Percentiles rank a stretch among this genome's conserved stretches.
These are phyloP conservation scores for Artemia sinica DNA, from an alignment of 2,888 invertebrate genomes.

Conservation along the genomic window DNA sequence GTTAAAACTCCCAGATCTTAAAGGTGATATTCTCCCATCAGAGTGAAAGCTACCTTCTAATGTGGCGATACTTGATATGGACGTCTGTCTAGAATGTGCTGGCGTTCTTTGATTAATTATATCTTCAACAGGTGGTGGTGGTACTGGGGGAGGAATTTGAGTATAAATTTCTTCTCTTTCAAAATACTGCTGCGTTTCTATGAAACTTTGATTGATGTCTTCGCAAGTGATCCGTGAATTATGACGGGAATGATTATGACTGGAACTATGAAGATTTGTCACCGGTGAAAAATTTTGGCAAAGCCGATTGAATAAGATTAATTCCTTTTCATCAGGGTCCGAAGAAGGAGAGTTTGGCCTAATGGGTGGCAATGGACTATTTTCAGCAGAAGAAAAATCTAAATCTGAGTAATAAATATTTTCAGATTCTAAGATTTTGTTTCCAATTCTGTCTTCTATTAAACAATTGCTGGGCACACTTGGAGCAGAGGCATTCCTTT, in stretches of 20 bases:
- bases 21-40: not conserved
- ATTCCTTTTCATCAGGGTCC: slow-evolving; percentile 8
- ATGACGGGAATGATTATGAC: not conserved
- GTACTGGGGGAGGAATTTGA: not conserved
- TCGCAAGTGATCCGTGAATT: not conserved
- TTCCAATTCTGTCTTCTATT: not conserved
- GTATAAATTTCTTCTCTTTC: slow-evolving; percentile 13
- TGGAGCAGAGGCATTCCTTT: slow-evolving; percentile 8
- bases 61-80: not conserved
- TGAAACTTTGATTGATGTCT: not conserved
- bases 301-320: slow-evolving; percentile 1
- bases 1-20: not conserved
- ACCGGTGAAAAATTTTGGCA: not conserved
- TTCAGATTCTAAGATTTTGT: not conserved
- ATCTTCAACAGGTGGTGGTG: slow-evolving; percentile 16
- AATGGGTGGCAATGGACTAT: not conserved
- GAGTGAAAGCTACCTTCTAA: not conserved
- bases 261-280: not conserved
- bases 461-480: not conserved
- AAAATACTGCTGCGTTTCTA: not conserved
- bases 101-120: slow-evolving; percentile 7
- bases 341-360: slow-evolving; percentile 7
- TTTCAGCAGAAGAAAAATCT: slow-evolving; percentile 3
- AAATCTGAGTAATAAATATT: slow-evolving; percentile 10
- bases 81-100: slow-evolving; percentile 16